These are phyloP conservation scores for Phyllostomus hastatus DNA, from an alignment of 2,113 vertebrate species.

Conservation along the genomic window DNA sequence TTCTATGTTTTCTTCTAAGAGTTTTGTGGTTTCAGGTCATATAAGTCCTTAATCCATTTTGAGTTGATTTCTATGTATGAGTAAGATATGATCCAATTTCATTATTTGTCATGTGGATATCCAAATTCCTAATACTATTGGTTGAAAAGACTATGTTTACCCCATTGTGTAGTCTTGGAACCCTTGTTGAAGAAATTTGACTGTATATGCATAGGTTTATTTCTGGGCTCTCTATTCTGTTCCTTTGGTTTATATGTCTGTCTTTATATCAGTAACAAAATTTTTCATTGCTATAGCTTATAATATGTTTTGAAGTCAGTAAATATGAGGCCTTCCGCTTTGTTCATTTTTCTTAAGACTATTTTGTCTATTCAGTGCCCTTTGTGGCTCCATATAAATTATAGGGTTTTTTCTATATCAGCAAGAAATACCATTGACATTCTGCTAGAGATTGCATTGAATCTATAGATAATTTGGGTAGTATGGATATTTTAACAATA, in stretches of 20 bases:
- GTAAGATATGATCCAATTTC: no score
- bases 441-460: background rate
- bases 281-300: background rate
- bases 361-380: background rate
- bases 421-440: background rate
- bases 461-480: background rate
- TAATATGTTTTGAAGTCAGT: background rate
- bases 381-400: background rate
- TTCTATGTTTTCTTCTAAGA: background rate
- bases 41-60: background rate
- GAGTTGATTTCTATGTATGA: no score
- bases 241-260: background rate
- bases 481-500: background rate
- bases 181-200: no score
- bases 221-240: background rate
- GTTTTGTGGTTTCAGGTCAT: background rate
- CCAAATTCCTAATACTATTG: no score
- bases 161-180: no score
- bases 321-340: background rate
- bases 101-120: no score
- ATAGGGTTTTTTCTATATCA: background rate
- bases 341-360: background rate
- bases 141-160: no score
- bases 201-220: no score
- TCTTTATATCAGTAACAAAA: background rate